These are phyloP conservation scores for Drosophila tani DNA, from an alignment of 1,140 invertebrate species.

Conservation along the genomic window DNA sequence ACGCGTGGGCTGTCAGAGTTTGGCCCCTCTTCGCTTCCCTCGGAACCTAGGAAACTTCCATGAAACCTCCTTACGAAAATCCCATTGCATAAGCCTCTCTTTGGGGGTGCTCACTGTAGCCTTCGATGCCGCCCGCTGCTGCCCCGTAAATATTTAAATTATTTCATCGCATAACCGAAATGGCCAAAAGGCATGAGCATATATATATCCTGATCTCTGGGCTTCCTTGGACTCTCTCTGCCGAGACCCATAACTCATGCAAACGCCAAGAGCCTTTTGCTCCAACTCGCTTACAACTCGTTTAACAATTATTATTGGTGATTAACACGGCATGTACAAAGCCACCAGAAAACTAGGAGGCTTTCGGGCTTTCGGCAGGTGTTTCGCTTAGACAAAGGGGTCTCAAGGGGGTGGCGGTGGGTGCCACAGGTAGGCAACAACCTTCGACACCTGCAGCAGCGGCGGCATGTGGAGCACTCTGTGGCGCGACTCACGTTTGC, in stretches of 20 bases:
- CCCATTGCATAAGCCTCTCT: constrained; percentile 72
- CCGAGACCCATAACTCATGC: constrained; percentile 66
- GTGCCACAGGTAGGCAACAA: constrained; percentile 51
- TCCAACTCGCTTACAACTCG: constrained; percentile 66
- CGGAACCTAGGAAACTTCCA: background rate
- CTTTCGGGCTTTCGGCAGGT: constrained; percentile 33
- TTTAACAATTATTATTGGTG: constrained; percentile 84
- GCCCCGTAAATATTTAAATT: constrained; percentile 80
- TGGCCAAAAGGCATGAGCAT: constrained; percentile 68
- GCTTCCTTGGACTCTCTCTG: constrained; percentile 35
- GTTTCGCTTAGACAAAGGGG: constrained; percentile 2
- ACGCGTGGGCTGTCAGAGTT: constrained; percentile 78
- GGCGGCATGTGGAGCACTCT: constrained; percentile 68
- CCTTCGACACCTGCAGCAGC: constrained; percentile 78
- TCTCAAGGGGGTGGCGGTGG: background rate
- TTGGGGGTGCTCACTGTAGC: constrained; percentile 63
- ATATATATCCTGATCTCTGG: constrained; percentile 37
- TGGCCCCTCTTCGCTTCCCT: constrained; percentile 5
- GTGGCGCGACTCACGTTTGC: constrained; percentile 69
- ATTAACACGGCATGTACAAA: constrained; percentile 81
- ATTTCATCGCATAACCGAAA: constrained; percentile 82
- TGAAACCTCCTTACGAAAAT: background rate
- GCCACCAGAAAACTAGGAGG: constrained; percentile 14
- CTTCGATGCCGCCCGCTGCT: constrained; percentile 52
- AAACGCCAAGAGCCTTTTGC: constrained; percentile 61